Evolutionary conservation across 2,888 invertebrate genomes (phyloP), one percentile per base, ranked within the genome.

Genomic region (Myopa tessellatipennis): DNA sequence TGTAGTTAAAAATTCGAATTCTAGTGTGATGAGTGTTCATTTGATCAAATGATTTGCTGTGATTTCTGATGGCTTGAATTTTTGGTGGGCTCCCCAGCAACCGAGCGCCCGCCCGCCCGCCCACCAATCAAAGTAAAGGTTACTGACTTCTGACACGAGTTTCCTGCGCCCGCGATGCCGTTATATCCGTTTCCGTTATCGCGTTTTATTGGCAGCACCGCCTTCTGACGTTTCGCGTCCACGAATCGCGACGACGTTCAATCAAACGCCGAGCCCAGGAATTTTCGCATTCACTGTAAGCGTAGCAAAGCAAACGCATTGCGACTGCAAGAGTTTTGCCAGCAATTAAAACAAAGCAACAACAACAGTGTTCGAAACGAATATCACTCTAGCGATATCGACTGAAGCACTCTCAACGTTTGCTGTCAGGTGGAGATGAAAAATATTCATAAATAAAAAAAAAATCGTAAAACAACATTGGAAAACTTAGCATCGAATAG

Each of bases 101-200:
- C 45, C 45, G 45, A 45, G 1, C 45, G 10, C 1, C 45, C 45
- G 7, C 45, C 45, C 45, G 10, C 10, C 45, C 45, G 6, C 10
- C 45, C 45, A 45, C 45, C 3, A 45, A 45, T 45, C 45, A 6
- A 6, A 45, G 10, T 45, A 61, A 73, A 73, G 73, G 73, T 73
- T 73, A 40, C 60, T 73, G 73, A 73, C 73, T 73, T 73, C 73
- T 40, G 61, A 73, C 73, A 73, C 40, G 14, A 10, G 61, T 63
- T 61, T 73, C 73, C 73, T 63, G 63, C 73, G 12, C 34, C 45
- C 26, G 73, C 73, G 40, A 63, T 73, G 73, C 60, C 61, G 73
- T 45, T 26, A 61, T 26, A 45, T 73, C 73, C 61, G 61, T 18
- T 73, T 73, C 63, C 70, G 10, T 36, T 36, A 61, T 61, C 45